phyloP scores from a whole-genome alignment of 1,140 invertebrate species.

The Mya arenaria region DNA sequence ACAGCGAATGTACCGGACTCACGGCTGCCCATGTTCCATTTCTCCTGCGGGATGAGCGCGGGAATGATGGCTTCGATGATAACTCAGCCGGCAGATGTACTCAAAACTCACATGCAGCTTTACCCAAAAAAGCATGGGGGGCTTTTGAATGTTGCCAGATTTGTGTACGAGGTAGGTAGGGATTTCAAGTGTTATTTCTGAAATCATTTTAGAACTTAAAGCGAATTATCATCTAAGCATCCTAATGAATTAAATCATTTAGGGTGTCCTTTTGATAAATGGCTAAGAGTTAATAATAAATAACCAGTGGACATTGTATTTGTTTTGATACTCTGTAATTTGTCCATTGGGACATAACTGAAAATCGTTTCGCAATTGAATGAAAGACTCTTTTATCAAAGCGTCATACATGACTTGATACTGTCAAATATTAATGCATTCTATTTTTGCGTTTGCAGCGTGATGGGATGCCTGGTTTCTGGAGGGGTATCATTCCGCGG shows the following conservation, averaged over 20 bases:
- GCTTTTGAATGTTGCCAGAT: constrained; percentile 84
- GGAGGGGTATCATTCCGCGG: constrained; percentile 93
- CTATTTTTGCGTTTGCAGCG: too few relatives aligned
- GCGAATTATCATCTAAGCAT: background rate
- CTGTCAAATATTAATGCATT: too few relatives aligned
- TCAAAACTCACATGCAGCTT: constrained; percentile 97
- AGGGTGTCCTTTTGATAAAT: too few relatives aligned
- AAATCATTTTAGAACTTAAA: background rate
- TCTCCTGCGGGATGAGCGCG: constrained; percentile 90
- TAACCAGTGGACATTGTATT: too few relatives aligned
- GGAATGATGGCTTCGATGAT: constrained; percentile 91
- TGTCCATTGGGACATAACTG: too few relatives aligned
- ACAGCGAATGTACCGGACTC: constrained; percentile 25
- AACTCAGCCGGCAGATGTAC: constrained; percentile 95
- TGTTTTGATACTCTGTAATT: too few relatives aligned
- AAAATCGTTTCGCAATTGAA: too few relatives aligned
- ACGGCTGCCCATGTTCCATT: constrained; percentile 66
- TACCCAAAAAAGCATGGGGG: constrained; percentile 89
- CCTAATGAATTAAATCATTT: constrained; percentile 28
- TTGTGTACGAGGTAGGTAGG: constrained; percentile 84
- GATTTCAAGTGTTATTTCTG: background rate
- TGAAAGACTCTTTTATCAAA: too few relatives aligned
- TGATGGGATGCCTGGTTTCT: constrained; percentile 91
- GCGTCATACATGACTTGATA: too few relatives aligned
- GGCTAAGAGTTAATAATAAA: too few relatives aligned